phyloP scores from a whole-genome alignment of 2,113 vertebrate species.

The Myrmecophaga tridactyla region DNA sequence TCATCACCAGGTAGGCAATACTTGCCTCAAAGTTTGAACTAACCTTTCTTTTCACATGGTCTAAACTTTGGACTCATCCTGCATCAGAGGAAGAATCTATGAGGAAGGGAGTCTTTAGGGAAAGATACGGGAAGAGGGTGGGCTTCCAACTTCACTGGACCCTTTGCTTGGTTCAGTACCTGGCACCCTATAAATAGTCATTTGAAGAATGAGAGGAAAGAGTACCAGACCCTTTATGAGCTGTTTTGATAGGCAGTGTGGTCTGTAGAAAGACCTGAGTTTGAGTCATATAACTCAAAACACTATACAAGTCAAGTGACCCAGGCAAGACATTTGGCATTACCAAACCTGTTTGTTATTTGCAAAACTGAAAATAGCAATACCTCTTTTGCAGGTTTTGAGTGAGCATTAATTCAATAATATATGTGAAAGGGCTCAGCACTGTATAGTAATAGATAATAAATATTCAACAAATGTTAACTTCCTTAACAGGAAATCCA shows the following conservation, averaged over 20 bases:
- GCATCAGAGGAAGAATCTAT: not conserved
- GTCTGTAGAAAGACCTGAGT: not conserved
- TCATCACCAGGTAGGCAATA: not conserved
- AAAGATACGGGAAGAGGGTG: not conserved
- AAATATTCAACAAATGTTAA: not conserved
- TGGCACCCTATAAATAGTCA: not conserved
- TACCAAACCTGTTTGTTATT: not conserved
- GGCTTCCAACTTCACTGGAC: not conserved
- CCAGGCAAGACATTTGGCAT: not conserved
- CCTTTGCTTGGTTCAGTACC: not conserved
- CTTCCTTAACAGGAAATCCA: not conserved
- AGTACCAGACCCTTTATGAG: not conserved
- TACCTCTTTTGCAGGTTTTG: not conserved
- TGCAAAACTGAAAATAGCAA: conserved; percentile 8
- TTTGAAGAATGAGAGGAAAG: not conserved
- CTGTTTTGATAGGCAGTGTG: not conserved
- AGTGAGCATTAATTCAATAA: not conserved
- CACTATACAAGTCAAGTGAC: not conserved
- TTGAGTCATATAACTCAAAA: too few species aligned
- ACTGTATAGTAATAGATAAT: not conserved
- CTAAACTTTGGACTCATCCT: not conserved
- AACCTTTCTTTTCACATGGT: not conserved
- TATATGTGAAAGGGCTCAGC: not conserved
- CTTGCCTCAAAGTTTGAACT: not conserved
- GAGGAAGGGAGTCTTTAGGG: not conserved